Evolutionary conservation across 2,888 invertebrate genomes (phyloP), one percentile per base, ranked within the genome.

Genomic region (Drosophila peninsularis): DNA sequence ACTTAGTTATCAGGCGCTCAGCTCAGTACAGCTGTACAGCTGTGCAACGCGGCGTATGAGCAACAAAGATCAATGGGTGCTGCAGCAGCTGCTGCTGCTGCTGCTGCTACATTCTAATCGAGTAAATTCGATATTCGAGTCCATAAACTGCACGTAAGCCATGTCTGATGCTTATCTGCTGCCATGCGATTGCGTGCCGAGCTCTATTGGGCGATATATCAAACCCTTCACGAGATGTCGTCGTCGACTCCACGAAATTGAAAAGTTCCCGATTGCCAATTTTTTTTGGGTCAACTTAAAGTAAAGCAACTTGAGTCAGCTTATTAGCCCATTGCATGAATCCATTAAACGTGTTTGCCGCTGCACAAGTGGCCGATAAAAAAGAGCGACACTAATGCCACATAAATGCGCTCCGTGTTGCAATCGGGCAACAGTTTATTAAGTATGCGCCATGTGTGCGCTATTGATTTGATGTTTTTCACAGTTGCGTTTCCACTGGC

Each of bases 81-180:
- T 62, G 39, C 37, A 62, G 44, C 50, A 55, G 39, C 63, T 21
- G 34, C 69, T 66, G 69, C 66, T 62, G 62, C 49, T n/a, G n/a
- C 71, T 45, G 14, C 34, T 13, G 50, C 64, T 62, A 80, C 82
- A 80, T 82, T 80, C 80, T 81, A 69, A 62, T 80, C 54, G 58
- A 76, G 37, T 53, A 19, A 58, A 60, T 60, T 68, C 60, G 49
- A 68, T 68, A 68, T 58, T 60, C 24, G 7, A 60, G 49, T 54
- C 78, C 58, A 80, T 80, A 82, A 80, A 80, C 64, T 63, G 83
- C 80, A 80, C 80, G 83, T 70, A 66, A 82, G 80, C 80, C 80
- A 57, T 82, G 80, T 80, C 83, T 42, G 83, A 80, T 80, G 53
- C 17, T 67, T 80, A 80, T 80, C 80, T 53, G 17, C 34, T 32